phyloP scores from a whole-genome alignment of 2,113 vertebrate species.

The Colistium nudipinnis region DNA sequence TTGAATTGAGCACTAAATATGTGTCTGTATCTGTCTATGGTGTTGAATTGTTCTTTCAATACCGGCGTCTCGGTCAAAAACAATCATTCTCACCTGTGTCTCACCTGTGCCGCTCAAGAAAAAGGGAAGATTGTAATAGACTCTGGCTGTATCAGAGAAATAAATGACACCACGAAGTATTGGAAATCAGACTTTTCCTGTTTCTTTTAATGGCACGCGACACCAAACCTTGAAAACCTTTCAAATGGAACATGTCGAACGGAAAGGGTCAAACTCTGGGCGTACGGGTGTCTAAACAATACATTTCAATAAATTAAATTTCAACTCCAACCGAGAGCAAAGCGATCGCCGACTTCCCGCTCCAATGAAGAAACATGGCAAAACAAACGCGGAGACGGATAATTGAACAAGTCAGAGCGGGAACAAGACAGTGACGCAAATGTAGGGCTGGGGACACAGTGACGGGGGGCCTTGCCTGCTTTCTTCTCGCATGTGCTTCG shows the following conservation, averaged over 20 bases:
- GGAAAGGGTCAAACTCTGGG: slow-evolving; percentile 39
- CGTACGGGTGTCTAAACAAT: slow-evolving; percentile 45
- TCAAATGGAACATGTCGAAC: slow-evolving; percentile 19
- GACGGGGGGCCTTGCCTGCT: slow-evolving; percentile 6
- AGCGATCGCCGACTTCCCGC: neutral
- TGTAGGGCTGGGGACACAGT: slow-evolving; percentile 4
- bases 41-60: too few species aligned
- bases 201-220: slow-evolving; percentile 50
- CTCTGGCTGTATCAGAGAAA: neutral
- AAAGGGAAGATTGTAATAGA: neutral
- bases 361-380: too few species aligned
- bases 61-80: too few species aligned
- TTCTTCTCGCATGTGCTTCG: slow-evolving; percentile 48
- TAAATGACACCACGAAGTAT: slow-evolving; percentile 5
- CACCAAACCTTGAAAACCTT: slow-evolving; percentile 30
- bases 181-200: slow-evolving; percentile 7
- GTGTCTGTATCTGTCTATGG: too few species aligned
- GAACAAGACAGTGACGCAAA: slow-evolving; percentile 5
- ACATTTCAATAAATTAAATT: slow-evolving; percentile 12
- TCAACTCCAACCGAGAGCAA: neutral
- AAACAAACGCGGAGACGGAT: slow-evolving; percentile 34
- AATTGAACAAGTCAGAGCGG: slow-evolving; percentile 14
- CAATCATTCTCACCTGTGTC: too few species aligned
- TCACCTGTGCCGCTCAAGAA: too few species aligned
- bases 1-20: too few species aligned